Base-by-base conservation (phyloP, 2,113 vertebrate genomes). In the Theropithecus gelada region DNA sequence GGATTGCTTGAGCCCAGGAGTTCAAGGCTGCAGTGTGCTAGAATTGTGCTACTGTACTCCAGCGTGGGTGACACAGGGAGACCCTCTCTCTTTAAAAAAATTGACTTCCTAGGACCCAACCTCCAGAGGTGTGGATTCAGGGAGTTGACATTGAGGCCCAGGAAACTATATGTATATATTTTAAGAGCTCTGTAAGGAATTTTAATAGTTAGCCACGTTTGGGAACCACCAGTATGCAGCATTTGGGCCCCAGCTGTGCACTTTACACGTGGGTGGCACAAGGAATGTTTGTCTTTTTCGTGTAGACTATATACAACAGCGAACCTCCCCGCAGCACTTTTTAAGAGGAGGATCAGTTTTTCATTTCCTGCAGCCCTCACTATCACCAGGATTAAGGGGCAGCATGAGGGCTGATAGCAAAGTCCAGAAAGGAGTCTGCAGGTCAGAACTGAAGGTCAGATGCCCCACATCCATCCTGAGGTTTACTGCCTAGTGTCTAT, bases 201-300 rank as follows among this genome's bases (percentile, higher is more conserved):
- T 87, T 83, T 90, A 64, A 59, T 6, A 30, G 61, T 55, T 32
- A 25, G 55, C 17, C 59, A 18, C 14, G 6, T 27, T 93, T 68
- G 88, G 68, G 91, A 94, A 91, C 78, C 82, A 52, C 59, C 0
- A 5, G 61, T 73, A 16, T 20, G 32, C 61, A 75, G 66, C 35
- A 40, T 55, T 57, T 80, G 89, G 79, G 50, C 20, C 10, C 86
- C 97, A 97, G 97, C 93, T 97, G 93, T 89, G 73, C 3, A 70
- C 89, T 96, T 87, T 92, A 59, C 90, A 88, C 0, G 43, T 96
- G 97, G 95, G 94, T 93, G 89, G 97, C 96, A 86, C 85, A 90
- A 97, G 59, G 83, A 92, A 92, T 96, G 97, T 90, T 92, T 90
- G 89, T 87, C 57, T 52, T 90, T 82, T 90, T 75, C 38, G 43